These are phyloP conservation scores for Ephestia elutella DNA, from an alignment of 1,140 invertebrate species.

Conservation along the genomic window DNA sequence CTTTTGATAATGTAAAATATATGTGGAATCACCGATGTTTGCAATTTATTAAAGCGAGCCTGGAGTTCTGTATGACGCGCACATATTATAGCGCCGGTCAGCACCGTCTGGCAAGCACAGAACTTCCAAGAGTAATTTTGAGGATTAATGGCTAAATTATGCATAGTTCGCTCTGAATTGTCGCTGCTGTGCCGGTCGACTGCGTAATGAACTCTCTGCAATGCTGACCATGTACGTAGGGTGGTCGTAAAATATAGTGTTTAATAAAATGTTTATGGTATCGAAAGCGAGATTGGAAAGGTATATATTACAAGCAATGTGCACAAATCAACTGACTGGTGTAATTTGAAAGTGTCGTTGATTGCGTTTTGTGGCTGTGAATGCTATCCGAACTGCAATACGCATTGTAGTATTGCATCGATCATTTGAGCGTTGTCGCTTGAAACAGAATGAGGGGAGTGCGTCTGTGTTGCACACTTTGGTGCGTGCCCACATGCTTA, in stretches of 20 bases:
- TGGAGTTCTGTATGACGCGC: constrained; percentile 21
- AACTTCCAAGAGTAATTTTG: constrained; percentile 64
- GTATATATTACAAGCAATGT: neutral
- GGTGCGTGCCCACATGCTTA: constrained; percentile 48
- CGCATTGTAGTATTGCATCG: constrained; percentile 28
- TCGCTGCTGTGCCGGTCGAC: constrained; percentile 45
- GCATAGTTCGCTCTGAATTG: constrained; percentile 62
- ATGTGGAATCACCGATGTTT: constrained; percentile 3
- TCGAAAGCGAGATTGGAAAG: constrained; percentile 11
- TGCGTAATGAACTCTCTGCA: constrained; percentile 47
- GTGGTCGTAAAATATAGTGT: constrained; percentile 30
- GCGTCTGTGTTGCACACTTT: constrained; percentile 32
- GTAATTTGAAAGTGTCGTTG: constrained; percentile 3
- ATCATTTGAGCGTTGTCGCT: constrained; percentile 36
- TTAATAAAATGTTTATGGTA: constrained; percentile 20
- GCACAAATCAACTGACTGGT: neutral
- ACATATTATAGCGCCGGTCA: constrained; percentile 52
- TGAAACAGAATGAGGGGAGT: constrained; percentile 41
- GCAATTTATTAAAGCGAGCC: constrained; percentile 38
- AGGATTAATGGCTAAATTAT: constrained; percentile 69
- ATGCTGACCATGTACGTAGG: constrained; percentile 34
- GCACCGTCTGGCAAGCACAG: constrained; percentile 47
- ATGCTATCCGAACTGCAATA: constrained; percentile 19
- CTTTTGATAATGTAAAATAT: constrained; percentile 4
- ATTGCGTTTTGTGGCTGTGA: neutral